A percentile compares a stretch with the other conserved stretches of the same genome.
Conservation (phyloP, 2,113 vertebrate genomes). For the Perca flavescens region DNA sequence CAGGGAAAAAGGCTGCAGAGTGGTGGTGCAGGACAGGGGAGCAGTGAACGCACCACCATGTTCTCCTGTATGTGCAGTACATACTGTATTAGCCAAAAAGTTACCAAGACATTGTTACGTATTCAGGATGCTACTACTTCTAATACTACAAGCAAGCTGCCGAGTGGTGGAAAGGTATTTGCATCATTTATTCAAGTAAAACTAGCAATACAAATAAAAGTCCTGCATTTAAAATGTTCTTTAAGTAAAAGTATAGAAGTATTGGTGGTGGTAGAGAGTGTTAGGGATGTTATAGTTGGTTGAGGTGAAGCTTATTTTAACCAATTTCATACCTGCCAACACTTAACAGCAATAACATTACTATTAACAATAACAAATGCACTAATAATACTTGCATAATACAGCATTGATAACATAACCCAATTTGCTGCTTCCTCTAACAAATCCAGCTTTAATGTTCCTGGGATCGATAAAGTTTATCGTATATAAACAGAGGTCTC, state of each 20-base stretch:
- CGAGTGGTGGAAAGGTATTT: not conserved
- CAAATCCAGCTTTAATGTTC: not conserved
- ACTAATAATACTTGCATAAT: not conserved
- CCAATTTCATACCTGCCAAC: no score
- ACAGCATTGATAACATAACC: no score
- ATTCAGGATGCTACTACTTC: not conserved
- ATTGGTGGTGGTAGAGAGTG: no score
- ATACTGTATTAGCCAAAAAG: slow-evolving; percentile 27
- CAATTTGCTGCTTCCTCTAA: not conserved
- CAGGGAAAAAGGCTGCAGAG: slow-evolving; percentile 48
- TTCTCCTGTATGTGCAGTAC: slow-evolving; percentile 29
- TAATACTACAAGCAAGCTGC: not conserved
- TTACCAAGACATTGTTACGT: not conserved
- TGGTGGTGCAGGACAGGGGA: slow-evolving; percentile 17
- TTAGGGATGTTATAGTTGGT: not conserved
- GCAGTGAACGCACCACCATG: slow-evolving; percentile 24
- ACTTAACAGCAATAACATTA: no score
- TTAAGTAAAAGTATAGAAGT: not conserved
- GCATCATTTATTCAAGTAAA: not conserved
- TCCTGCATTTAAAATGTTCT: no score
- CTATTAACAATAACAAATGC: no score
- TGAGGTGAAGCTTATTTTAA: not conserved
- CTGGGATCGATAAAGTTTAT: not conserved
- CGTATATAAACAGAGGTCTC: not conserved
- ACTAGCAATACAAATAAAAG: not conserved